phyloP scores from a whole-genome alignment of 2,888 invertebrate genomes.

The Pristionchus maxplancki region DNA sequence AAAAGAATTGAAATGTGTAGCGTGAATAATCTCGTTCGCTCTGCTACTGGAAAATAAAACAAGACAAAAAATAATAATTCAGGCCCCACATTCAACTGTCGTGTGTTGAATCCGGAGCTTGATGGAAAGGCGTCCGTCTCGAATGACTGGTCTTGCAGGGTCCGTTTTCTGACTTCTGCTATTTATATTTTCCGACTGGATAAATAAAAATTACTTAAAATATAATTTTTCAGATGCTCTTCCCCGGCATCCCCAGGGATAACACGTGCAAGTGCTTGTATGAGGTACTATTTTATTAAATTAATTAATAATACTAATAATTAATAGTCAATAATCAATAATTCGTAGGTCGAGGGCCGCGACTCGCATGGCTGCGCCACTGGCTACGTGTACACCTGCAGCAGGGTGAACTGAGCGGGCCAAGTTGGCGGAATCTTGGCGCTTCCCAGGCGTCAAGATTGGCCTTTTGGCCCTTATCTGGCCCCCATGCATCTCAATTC shows the following conservation, averaged over 20 bases:
- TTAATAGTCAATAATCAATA: not conserved
- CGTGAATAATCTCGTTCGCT: too few species aligned
- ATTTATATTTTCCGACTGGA: too few species aligned
- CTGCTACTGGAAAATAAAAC: not conserved
- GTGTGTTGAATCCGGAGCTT: constrained; percentile 49
- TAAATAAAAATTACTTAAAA: not conserved
- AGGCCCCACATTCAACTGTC: constrained; percentile 52
- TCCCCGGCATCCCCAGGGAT: constrained; percentile 46
- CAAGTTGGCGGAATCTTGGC: not conserved
- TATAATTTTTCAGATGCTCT: constrained; percentile 27
- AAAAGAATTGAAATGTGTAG: not conserved
- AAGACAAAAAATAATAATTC: not conserved
- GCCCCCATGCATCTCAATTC: too few species aligned
- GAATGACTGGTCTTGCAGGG: constrained; percentile 50
- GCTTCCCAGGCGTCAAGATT: not conserved
- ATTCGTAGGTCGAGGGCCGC: constrained; percentile 35
- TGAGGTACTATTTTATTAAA: constrained; percentile 32
- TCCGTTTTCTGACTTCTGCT: not conserved
- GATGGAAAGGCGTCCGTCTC: constrained; percentile 35
- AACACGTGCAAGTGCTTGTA: constrained; percentile 46
- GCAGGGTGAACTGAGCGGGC: not conserved
- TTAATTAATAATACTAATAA: not conserved
- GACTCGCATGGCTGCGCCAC: constrained; percentile 49
- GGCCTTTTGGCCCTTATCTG: not conserved
- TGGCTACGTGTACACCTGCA: constrained; percentile 51